phyloP scores from a whole-genome alignment of 2,888 invertebrate species.

The Elysia crispata region DNA sequence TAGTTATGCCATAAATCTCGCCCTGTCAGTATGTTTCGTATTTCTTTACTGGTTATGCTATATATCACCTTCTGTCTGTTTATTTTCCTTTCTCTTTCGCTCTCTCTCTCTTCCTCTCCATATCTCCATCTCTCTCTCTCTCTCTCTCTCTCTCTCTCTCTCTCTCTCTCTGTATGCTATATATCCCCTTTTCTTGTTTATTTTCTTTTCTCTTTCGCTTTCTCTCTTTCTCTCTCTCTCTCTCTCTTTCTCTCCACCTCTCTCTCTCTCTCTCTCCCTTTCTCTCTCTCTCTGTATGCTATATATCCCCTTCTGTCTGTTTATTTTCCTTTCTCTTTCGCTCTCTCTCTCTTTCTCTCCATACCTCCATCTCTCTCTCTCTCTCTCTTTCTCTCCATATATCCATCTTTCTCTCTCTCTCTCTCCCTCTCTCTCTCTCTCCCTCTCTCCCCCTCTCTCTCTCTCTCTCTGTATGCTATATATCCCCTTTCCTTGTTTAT shows the following conservation, averaged over 20 bases:
- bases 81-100: too few species aligned
- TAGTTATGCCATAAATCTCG: too few species aligned
- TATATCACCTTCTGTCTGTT: too few species aligned
- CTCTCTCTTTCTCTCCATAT: neutral
- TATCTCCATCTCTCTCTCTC: too few species aligned
- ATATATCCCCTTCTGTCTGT: neutral
- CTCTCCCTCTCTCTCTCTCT: neutral
- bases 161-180: too few species aligned
- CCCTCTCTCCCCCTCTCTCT: neutral
- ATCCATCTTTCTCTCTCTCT: neutral
- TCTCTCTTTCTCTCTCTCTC: conserved; percentile 14
- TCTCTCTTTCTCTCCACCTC: neutral
- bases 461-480: neutral
- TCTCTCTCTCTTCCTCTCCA: too few species aligned
- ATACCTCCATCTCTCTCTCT: neutral
- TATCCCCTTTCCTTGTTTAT: neutral
- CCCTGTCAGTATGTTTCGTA: too few species aligned
- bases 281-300: too few species aligned
- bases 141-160: too few species aligned
- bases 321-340: neutral
- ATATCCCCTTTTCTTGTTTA: too few species aligned
- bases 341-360: neutral
- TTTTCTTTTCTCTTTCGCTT: neutral
- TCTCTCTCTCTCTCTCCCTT: neutral
- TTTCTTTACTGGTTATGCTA: too few species aligned